A percentile compares a stretch with the other conserved stretches of the same genome.
Conservation (phyloP, 1,140 invertebrate genomes). For the roundworm (Caenorhabditis elegans) region DNA sequence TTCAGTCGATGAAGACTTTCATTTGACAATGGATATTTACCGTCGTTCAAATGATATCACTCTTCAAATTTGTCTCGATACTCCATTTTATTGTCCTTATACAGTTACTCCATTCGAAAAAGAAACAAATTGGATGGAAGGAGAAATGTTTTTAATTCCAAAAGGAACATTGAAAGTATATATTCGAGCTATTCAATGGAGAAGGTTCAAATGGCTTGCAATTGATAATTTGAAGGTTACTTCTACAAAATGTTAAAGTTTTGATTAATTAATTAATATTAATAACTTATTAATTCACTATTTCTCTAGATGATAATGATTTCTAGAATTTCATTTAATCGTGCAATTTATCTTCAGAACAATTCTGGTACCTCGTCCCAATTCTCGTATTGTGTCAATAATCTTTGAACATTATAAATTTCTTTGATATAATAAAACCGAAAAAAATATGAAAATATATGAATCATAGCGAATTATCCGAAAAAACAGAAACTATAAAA, state of each 20-base stretch:
- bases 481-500: too few species aligned
- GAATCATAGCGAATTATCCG: too few species aligned
- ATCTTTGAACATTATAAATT: too few species aligned
- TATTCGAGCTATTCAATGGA: slow-evolving; percentile 41
- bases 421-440: not conserved
- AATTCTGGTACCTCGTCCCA: not conserved
- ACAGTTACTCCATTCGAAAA: slow-evolving; percentile 29
- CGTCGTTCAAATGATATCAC: slow-evolving; percentile 42
- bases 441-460: too few species aligned
- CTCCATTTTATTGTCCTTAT: slow-evolving; percentile 36
- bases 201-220: slow-evolving; percentile 45
- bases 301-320: too few species aligned
- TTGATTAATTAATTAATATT: not conserved
- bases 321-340: not conserved
- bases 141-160: slow-evolving; percentile 35
- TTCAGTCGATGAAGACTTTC: slow-evolving; percentile 22
- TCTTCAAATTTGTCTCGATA: slow-evolving; percentile 38
- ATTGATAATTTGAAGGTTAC: slow-evolving; percentile 35
- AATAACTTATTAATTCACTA: not conserved
- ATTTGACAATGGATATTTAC: slow-evolving; percentile 36
- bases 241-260: not conserved
- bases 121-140: slow-evolving; percentile 39
- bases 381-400: too few species aligned
- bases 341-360: not conserved
- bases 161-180: slow-evolving; percentile 31